Evolutionary conservation across 1,140 invertebrate species (phyloP), one percentile per base, ranked within the genome.

Genomic region (Calephelis nemesis): DNA sequence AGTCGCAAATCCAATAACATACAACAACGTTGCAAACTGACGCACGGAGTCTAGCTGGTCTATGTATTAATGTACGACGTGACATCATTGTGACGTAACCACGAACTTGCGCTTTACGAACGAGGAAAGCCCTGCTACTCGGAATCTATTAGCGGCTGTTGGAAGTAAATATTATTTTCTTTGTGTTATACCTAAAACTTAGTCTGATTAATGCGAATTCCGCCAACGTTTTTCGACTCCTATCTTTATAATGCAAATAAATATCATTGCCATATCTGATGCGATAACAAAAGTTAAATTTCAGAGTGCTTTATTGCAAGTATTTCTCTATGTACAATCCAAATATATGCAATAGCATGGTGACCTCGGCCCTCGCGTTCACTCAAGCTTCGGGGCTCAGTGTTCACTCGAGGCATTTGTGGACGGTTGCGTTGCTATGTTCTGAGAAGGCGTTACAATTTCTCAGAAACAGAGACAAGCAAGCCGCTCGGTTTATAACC

Each of bases 381-480:
- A 81, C 86, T 84, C 85, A 85, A 39, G 54, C 30, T 39, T 60
- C 54, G 54, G 54, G 52, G 54, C 54, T 60, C 54, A 60, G 54
- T 60, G 39, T 60, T 40, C 54, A 40, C 12, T 60, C 19, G 54
- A 8, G 78, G 82, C 79, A 84, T 83, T 88, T 79, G 82, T 85
- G 80, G 86, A 87, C 83, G 81, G 78, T 81, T 88, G 84, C 79
- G 84, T 86, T 84, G 75, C 80, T 86, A 78, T 81, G 82, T 91
- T 90, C 88, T 77, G 77, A 90, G 88, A 91, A 91, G 87, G 87
- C 87, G 86, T 89, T 89, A 90, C 85, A 90, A 89, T 90, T 91
- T 91, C 89, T 83, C 74, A 90, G 89, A 91, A 91, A 75, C 81
- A 77, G 87, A 89, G 87, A 91, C 88, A 91, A 83, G 80, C 81